phyloP scores from a whole-genome alignment of 2,797 vertebrate species.

The Eleutherodactylus coqui region DNA sequence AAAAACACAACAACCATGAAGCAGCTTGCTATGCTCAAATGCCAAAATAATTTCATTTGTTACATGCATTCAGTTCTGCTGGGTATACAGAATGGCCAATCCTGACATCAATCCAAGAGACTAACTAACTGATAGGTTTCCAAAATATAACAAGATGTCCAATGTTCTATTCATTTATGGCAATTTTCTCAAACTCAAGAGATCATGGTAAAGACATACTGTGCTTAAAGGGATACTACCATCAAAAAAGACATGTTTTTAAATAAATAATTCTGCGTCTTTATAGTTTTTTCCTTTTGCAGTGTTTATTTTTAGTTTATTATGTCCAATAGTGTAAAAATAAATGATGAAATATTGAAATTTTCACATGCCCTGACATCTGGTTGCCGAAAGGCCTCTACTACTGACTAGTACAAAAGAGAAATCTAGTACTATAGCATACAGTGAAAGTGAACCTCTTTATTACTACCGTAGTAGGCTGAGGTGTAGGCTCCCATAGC shows the following conservation, averaged over 20 bases:
- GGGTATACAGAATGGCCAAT: conserved; percentile 32
- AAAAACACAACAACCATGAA: not conserved
- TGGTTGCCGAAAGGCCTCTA: no score
- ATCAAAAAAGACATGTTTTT: not conserved
- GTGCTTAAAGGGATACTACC: not conserved
- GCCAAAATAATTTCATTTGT: conserved; percentile 48
- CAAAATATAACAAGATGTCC: conserved; percentile 2
- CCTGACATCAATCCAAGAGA: conserved; percentile 19
- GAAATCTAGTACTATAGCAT: no score
- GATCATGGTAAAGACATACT: not conserved
- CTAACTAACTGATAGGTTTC: not conserved
- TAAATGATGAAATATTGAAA: not conserved
- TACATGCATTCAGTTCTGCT: conserved; percentile 16
- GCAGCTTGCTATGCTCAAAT: conserved; percentile 44
- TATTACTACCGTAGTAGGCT: no score
- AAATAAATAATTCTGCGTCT: no score
- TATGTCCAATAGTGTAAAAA: not conserved
- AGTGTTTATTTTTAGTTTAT: not conserved
- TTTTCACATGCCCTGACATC: no score
- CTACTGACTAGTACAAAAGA: no score
- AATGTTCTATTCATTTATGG: conserved; percentile 4
- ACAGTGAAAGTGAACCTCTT: no score
- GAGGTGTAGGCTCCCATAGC: no score
- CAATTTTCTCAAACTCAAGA: not conserved
- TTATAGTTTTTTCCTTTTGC: not conserved